Conservation (phyloP, 2,797 vertebrate genomes). For the Pipistrellus kuhlii region DNA sequence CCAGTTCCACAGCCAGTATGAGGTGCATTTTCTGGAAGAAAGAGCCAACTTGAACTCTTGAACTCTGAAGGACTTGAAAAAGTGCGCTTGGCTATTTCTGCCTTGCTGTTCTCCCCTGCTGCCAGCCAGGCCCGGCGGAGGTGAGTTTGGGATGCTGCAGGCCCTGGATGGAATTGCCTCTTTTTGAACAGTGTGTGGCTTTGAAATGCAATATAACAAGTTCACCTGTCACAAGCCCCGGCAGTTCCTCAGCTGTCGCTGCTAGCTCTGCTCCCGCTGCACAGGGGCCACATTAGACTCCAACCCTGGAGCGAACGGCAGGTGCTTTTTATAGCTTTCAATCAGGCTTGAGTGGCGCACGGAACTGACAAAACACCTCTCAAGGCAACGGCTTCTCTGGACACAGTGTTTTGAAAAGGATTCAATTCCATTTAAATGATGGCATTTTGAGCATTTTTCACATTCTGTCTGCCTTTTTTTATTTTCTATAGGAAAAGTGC, state of each 20-base stretch:
- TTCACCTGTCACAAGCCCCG: slow-evolving; percentile 67
- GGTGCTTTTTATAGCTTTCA: slow-evolving; percentile 81
- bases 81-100: slow-evolving; percentile 27
- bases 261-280: slow-evolving; percentile 75
- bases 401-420: slow-evolving; percentile 77
- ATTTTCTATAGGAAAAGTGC: neutral
- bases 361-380: slow-evolving; percentile 77
- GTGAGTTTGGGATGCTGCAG: slow-evolving; percentile 55
- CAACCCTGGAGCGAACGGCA: slow-evolving; percentile 71
- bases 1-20: neutral
- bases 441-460: slow-evolving; percentile 76
- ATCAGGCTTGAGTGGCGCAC: slow-evolving; percentile 73
- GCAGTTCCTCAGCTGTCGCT: neutral
- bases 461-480: slow-evolving; percentile 71
- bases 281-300: slow-evolving; percentile 60
- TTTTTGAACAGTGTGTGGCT: slow-evolving; percentile 69
- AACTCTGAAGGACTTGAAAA: slow-evolving; percentile 58
- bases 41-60: neutral
- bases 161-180: slow-evolving; percentile 67
- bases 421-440: slow-evolving; percentile 76
- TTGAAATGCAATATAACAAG: slow-evolving; percentile 76
- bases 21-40: neutral
- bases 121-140: slow-evolving; percentile 53
- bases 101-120: neutral
- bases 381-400: slow-evolving; percentile 68